Evolutionary conservation across 2,888 invertebrate genomes (phyloP), one percentile per base, ranked within the genome.

Genomic region (Hirtodrosophila alboralis): DNA sequence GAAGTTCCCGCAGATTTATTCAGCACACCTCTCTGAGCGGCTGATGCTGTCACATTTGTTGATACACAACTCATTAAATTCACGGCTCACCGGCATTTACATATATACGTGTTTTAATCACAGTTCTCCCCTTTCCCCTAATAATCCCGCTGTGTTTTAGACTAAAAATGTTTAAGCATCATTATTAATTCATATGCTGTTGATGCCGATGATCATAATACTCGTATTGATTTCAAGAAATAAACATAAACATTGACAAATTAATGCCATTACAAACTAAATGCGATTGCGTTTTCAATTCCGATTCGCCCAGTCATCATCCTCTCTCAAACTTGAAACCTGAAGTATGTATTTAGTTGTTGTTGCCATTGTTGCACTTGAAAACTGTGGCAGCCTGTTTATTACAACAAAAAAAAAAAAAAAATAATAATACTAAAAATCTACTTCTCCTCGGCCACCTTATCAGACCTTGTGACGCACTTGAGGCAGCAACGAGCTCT

Each of bases 211-310:
- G 60, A 72, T 75, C 54, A 60, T 84, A 23, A 23, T 5, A 23
- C 23, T 23, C 23, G 6, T 6, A 77, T 81, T 84, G 65, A 73
- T 80, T 76, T 80, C 73, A 69, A 76, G 57, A 69, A 33, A 44
- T 49, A 36, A 83, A 62, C 41, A 70, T 58, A 84, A 80, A 80
- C 86, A 80, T 69, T 86, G 81, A 80, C 81, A 80, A 80, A 86
- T 80, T 80, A 84, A 86, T 76, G 77, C 73, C 76, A 69, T 44
- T 44, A 40, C 40, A 56, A 47, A 45, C 30, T 48, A 23, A 49
- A 34, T 38, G 57, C 48, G 43, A 28, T 40, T 21, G 60, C 54
- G 51, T 7, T 37, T 48, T 7, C 1, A 21, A 31, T 44, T 54
- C 10, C 37, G 33, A 53, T 31, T 65, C 40, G 64, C 51, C 10